Evolutionary conservation across 2,888 invertebrate genomes (phyloP), one percentile per base, ranked within the genome.

Genomic region (Drosophila bunnanda): DNA sequence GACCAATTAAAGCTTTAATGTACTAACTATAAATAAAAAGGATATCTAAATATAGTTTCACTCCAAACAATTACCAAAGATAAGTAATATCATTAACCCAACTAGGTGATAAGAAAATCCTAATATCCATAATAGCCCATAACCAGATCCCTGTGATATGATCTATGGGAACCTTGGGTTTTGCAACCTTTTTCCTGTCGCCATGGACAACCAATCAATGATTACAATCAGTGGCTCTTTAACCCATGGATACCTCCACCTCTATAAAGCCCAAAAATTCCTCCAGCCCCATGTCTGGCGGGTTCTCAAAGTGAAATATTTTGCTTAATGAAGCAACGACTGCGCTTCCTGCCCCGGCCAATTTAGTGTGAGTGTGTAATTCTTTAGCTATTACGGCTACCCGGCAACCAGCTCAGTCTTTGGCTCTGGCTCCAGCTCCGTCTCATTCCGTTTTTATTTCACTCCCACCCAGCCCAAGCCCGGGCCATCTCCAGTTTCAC

Each of bases 321-420:
- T 85, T 83, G 89, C 89, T 89, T 89, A 89, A 89, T 89, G 89
- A 89, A 89, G 89, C 89, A 89, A 89, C 89, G 89, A 83, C 89
- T 80, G 79, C 88, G 89, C 78, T 88, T 89, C 91, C 90, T 90
- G 90, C 90, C 90, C 88, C 83, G 89, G 90, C 90, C 90, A 90
- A 90, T 90, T 90, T 91, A 89, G 89, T 90, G 89, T 91, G 90
- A 89, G 90, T 89, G 89, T 90, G 90, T 90, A 90, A 90, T 90
- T 91, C 90, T 91, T 91, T 90, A 91, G 84, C 91, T 87, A 90
- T 90, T 91, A 90, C 65, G 72, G 58, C 72, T 65, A 65, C 72
- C 72, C 69, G 44, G 61, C 59, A 54, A 46, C 71, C 52, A 44
- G 41, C 25, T 25, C 25, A 4, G 25, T 25, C 25, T 30, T 30